Conservation (phyloP, 2,888 invertebrate species). For the Calliphora vomitoria region DNA sequence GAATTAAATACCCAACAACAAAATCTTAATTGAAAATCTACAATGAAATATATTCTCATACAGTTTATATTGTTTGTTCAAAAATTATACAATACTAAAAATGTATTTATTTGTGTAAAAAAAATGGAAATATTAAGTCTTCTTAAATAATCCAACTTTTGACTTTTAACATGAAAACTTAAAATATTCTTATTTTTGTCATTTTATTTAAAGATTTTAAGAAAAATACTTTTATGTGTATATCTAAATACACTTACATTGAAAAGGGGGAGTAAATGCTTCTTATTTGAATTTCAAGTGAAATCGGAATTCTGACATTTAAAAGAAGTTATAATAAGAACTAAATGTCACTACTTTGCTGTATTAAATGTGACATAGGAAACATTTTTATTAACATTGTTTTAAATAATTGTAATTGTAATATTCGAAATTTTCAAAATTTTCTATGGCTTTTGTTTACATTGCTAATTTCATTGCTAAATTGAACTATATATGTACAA, state of each 20-base stretch:
- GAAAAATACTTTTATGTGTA: slow-evolving; percentile 1
- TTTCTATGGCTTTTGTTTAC: too few species aligned
- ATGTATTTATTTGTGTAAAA: slow-evolving; percentile 38
- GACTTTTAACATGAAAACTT: slow-evolving; percentile 67
- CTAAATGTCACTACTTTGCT: too few species aligned
- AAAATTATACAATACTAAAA: slow-evolving; percentile 43
- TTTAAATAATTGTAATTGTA: too few species aligned
- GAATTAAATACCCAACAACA: slow-evolving; percentile 55
- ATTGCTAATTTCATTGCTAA: too few species aligned
- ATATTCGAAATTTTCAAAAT: too few species aligned
- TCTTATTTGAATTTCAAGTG: too few species aligned
- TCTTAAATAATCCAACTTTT: slow-evolving; percentile 60
- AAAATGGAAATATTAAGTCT: slow-evolving; percentile 42
- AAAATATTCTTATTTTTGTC: slow-evolving; percentile 13
- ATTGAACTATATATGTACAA: too few species aligned
- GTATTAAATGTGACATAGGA: too few species aligned
- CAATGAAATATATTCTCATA: slow-evolving; percentile 49
- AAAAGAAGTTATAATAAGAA: too few species aligned
- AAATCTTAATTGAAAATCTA: slow-evolving; percentile 72
- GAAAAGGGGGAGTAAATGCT: neutral
- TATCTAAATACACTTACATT: neutral
- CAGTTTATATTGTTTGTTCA: slow-evolving; percentile 51
- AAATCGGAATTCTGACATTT: too few species aligned
- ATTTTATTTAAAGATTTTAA: neutral
- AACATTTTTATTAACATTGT: too few species aligned